Evolutionary conservation across 2,888 invertebrate genomes (phyloP).

Genomic region (Yponomeuta malinellus): DNA sequence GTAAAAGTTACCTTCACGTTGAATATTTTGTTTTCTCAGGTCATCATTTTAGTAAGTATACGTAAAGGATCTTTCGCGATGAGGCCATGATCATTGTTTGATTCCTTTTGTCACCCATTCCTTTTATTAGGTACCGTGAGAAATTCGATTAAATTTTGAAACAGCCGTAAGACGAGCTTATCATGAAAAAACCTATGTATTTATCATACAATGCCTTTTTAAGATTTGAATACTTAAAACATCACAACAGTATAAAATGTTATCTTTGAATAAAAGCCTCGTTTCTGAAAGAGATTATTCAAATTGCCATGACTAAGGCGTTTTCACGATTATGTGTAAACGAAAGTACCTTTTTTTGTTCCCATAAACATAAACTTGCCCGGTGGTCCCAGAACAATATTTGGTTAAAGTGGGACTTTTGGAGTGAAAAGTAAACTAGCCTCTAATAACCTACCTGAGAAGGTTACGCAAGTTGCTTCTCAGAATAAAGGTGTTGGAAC

Average conservation of each 20-base stretch:
- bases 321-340: conserved; percentile 39
- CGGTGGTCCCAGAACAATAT: conserved; percentile 36
- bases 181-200: background rate
- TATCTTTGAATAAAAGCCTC: conserved; percentile 1
- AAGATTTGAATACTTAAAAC: background rate
- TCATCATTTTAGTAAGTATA: background rate
- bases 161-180: background rate
- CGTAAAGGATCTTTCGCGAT: background rate
- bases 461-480: conserved; percentile 26
- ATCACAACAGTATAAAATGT: background rate
- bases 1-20: too few species aligned
- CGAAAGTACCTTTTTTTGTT: conserved; percentile 37
- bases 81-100: background rate
- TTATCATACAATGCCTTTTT: background rate
- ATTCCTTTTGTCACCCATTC: background rate
- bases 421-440: conserved; percentile 26
- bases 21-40: background rate
- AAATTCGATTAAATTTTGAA: background rate
- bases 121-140: background rate
- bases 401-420: conserved; percentile 9
- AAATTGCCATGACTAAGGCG: conserved; percentile 42
- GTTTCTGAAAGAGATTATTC: conserved; percentile 28
- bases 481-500: conserved; percentile 1
- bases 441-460: conserved; percentile 32
- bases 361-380: conserved; percentile 30